These are phyloP conservation scores for Fistularia commersonii DNA, from an alignment of 2,797 vertebrate species.

Conservation along the genomic window DNA sequence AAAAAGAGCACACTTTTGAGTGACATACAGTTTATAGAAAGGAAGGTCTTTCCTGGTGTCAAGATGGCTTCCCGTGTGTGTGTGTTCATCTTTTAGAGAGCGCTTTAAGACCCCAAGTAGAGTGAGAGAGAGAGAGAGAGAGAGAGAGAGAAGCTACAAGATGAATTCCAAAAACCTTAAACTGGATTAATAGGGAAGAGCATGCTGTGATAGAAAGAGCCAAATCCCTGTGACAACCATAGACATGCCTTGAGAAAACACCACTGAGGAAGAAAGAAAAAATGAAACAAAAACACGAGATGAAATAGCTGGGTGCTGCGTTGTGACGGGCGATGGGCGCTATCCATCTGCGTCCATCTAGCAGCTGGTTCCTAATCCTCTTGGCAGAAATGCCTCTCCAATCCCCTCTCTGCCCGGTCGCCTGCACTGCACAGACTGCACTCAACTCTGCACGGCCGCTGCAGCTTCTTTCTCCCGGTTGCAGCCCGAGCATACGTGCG, in stretches of 20 bases:
- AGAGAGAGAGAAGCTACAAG: constrained; percentile 7
- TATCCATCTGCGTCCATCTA: constrained; percentile 52
- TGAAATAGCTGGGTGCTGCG: constrained; percentile 23
- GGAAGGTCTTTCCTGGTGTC: constrained; percentile 16
- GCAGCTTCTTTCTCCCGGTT: constrained; percentile 9
- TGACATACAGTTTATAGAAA: constrained; percentile 16
- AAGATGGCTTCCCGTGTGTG: constrained; percentile 11
- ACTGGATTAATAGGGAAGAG: constrained; percentile 68
- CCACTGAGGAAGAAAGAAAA: constrained; percentile 30
- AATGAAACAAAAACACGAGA: constrained; percentile 10
- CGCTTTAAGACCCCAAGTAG: constrained; percentile 46
- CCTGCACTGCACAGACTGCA: constrained; percentile 38
- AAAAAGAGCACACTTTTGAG: constrained; percentile 19
- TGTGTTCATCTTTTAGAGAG: constrained; percentile 13
- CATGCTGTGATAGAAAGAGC: constrained; percentile 50
- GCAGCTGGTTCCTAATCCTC: constrained; percentile 79
- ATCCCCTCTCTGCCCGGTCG: constrained; percentile 52
- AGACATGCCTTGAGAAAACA: constrained; percentile 47
- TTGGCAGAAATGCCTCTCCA: constrained; percentile 70
- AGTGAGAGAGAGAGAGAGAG: constrained; percentile 3
- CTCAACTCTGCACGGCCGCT: constrained; percentile 21
- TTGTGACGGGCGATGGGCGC: constrained; percentile 41
- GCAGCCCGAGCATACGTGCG: not conserved
- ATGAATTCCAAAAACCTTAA: constrained; percentile 55
- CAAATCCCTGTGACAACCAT: constrained; percentile 54